These are phyloP conservation scores for Neodon shergylaensis DNA, from an alignment of 2,113 vertebrate species.

Conservation along the genomic window DNA sequence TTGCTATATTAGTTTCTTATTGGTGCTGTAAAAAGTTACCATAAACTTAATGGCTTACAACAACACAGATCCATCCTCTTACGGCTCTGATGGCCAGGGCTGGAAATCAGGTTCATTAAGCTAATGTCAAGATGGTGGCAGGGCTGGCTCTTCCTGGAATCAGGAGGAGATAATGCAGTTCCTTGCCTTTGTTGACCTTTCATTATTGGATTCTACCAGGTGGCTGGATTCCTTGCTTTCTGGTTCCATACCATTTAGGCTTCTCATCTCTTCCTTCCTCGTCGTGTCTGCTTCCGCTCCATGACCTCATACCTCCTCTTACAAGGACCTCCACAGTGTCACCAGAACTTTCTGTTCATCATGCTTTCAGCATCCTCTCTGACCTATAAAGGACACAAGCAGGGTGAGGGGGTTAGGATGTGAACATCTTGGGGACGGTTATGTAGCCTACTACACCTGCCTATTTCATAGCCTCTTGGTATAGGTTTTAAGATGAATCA, in stretches of 20 bases:
- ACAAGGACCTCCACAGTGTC: not conserved
- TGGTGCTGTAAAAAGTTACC: not conserved
- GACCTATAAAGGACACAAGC: not conserved
- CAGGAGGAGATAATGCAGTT: not conserved
- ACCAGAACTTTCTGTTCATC: not conserved
- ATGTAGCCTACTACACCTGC: not conserved
- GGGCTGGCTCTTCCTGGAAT: not conserved
- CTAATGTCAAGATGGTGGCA: not conserved
- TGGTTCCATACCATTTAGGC: not conserved
- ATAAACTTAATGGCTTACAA: not conserved
- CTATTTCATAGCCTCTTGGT: not conserved
- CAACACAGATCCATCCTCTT: not conserved
- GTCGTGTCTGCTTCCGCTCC: not conserved
- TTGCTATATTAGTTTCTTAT: not conserved
- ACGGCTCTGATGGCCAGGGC: not conserved
- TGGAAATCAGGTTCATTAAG: not conserved
- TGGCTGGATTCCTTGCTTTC: not conserved
- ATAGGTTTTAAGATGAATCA: not conserved
- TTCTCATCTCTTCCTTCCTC: not conserved
- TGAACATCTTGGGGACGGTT: not conserved
- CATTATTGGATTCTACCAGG: not conserved
- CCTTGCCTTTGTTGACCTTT: not conserved
- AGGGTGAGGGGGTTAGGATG: not conserved
- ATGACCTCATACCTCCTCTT: not conserved
- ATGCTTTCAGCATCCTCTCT: not conserved